phyloP scores from a whole-genome alignment of 2,888 invertebrate species.

The Osmoderma eremita region DNA sequence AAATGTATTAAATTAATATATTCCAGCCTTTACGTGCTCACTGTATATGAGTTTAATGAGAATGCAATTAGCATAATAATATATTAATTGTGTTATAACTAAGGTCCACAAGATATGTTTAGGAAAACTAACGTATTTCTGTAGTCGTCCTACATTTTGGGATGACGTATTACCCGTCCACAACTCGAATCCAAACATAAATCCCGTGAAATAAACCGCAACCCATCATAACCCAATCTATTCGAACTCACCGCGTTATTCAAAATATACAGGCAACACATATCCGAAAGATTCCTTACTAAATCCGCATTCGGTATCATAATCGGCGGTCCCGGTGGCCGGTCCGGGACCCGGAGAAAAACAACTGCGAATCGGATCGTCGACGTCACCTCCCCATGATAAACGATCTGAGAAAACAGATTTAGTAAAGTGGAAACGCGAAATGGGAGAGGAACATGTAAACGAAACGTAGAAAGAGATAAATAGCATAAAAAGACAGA shows the following conservation, averaged over 20 bases:
- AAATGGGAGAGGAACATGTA: constrained; percentile 60
- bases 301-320: constrained; percentile 31
- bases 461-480: constrained; percentile 59
- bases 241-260: constrained; percentile 4
- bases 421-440: constrained; percentile 59
- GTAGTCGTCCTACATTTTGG: background rate
- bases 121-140: too few species aligned
- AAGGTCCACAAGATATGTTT: too few species aligned
- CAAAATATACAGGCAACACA: constrained; percentile 26
- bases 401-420: constrained; percentile 58
- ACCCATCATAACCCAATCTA: constrained; percentile 21
- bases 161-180: background rate
- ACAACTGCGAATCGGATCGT: constrained; percentile 35
- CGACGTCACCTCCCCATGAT: constrained; percentile 51
- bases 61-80: too few species aligned
- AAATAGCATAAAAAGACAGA: constrained; percentile 59
- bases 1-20: too few species aligned
- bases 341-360: constrained; percentile 31
- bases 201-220: constrained; percentile 3
- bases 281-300: constrained; percentile 26
- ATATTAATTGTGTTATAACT: too few species aligned
- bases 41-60: too few species aligned
- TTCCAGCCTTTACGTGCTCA: too few species aligned
- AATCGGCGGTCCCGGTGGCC: constrained; percentile 20
- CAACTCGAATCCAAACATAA: constrained; percentile 13